These are phyloP conservation scores for Epinotia ramella DNA, from an alignment of 2,888 invertebrate genomes.

Conservation along the genomic window DNA sequence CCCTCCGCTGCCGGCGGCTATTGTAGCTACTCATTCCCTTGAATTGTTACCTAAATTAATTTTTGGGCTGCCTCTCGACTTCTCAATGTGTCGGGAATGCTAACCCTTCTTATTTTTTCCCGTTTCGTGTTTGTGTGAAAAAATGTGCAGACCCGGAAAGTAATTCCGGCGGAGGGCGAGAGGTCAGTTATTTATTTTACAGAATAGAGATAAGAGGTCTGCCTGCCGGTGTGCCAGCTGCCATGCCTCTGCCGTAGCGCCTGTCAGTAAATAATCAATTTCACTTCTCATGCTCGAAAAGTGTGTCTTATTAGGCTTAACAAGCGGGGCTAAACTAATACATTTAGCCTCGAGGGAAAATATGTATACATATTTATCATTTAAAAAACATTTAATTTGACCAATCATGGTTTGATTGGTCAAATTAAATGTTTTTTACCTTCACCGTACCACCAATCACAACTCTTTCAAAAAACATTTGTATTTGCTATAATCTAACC, in stretches of 20 bases:
- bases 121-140: slow-evolving; percentile 29
- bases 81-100: slow-evolving; percentile 41
- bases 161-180: slow-evolving; percentile 43
- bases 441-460: too few relatives aligned
- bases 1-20: slow-evolving; percentile 70
- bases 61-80: slow-evolving; percentile 47
- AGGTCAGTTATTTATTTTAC: slow-evolving; percentile 41
- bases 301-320: too few relatives aligned
- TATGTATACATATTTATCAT: too few relatives aligned
- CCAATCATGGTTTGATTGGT: too few relatives aligned
- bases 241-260: slow-evolving; percentile 20
- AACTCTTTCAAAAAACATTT: too few relatives aligned
- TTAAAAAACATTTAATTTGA: too few relatives aligned
- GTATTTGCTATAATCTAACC: too few relatives aligned
- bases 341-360: too few relatives aligned
- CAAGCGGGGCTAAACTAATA: too few relatives aligned
- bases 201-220: slow-evolving; percentile 42
- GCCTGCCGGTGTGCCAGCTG: slow-evolving; percentile 36
- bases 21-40: slow-evolving; percentile 71
- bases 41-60: slow-evolving; percentile 63
- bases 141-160: slow-evolving; percentile 38
- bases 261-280: slow-evolving; percentile 32
- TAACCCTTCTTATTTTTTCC: slow-evolving; percentile 45
- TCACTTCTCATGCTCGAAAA: too few relatives aligned
- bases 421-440: too few relatives aligned